phyloP scores from a whole-genome alignment of 2,113 vertebrate species.

The Gorsachius goisagi region DNA sequence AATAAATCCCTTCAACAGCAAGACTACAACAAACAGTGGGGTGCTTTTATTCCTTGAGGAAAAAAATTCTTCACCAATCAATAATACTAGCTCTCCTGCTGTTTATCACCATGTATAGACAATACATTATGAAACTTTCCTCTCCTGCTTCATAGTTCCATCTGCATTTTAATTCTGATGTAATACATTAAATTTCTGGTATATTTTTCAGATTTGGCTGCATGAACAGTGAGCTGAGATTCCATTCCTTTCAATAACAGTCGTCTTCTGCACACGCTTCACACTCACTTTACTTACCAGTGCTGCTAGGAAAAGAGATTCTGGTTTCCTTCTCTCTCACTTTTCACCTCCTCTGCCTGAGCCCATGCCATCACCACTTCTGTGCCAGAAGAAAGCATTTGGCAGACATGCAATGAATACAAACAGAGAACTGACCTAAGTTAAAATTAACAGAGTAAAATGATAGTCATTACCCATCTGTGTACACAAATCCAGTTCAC shows the following conservation, averaged over 20 bases:
- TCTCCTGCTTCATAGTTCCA: neutral
- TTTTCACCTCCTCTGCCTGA: neutral
- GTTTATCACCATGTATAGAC: neutral
- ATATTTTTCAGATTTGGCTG: neutral
- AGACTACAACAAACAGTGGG: neutral
- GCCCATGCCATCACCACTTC: accelerated
- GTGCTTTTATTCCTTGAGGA: neutral
- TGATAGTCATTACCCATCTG: neutral
- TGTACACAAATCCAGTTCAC: neutral
- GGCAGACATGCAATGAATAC: neutral
- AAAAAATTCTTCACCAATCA: neutral
- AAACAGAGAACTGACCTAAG: neutral
- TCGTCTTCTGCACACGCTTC: neutral
- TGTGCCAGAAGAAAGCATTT: neutral
- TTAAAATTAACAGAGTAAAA: neutral
- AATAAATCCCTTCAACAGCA: neutral
- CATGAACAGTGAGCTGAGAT: neutral
- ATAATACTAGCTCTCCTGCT: neutral
- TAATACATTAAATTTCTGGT: neutral
- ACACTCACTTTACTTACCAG: accelerated
- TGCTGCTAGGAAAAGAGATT: neutral
- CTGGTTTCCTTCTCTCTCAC: no score
- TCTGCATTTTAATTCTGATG: neutral
- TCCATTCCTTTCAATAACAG: neutral
- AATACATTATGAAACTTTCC: neutral